Evolutionary conservation across 1,140 invertebrate species (phyloP), one percentile per base, ranked within the genome.

Genomic region (Nephotettix cincticeps): DNA sequence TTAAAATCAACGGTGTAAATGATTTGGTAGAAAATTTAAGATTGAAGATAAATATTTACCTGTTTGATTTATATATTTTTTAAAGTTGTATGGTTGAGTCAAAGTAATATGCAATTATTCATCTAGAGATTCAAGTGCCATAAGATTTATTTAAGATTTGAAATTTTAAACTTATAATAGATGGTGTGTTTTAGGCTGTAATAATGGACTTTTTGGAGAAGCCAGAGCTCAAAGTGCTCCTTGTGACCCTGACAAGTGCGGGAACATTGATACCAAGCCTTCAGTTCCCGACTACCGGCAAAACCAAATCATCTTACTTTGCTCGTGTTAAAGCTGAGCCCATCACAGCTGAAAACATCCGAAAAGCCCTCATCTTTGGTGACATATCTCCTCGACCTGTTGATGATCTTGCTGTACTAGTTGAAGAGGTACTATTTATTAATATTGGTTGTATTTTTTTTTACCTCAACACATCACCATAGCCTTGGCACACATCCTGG

Each of bases 321-420:
- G 84, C 91, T 21, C 86, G 87, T 72, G 87, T 85, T 72, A 80
- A 81, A 40, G 72, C 78, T 13, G 84, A 84, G 13, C 77, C 80
- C 1, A 77, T 91, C 13, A 82, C 83, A 0, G 86, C 83, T 69
- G 84, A 87, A 40, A 87, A 89, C 74, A 81, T 91, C 9, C 80
- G 83, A 66, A 82, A 84, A 29, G 79, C 84, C 0, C 75, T 95
- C 6, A 84, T 91, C n/a, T 89, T 89, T 73, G 94, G 94, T 6
- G 93, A 96, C 79, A 84, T 96, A 76, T 88, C 91, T 1, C 85
- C 88, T 1, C 89, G 89, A 73, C 89, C 92, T 0, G 81, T 96
- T 0, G 91, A 94, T 68, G 92, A 95, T 78, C 78, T 96, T 0
- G 86, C 88, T 25, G 84, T 89, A 13, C 86, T 95, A 75, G 85